Evolutionary conservation across 2,113 vertebrate genomes (phyloP).

Genomic region (Chloropsis hardwickii): DNA sequence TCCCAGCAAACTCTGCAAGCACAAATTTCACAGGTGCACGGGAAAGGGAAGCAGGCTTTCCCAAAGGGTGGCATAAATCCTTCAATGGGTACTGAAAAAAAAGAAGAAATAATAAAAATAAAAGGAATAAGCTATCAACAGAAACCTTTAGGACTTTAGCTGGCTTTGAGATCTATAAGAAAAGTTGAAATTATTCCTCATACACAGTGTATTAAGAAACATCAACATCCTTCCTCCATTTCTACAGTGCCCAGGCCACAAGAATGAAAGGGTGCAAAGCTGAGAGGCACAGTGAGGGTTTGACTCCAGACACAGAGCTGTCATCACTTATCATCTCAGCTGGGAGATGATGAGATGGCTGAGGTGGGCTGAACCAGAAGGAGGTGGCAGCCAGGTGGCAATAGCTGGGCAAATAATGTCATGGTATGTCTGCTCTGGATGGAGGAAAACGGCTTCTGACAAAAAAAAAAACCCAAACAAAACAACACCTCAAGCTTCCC

Average conservation of each 20-base stretch:
- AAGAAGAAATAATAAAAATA: neutral
- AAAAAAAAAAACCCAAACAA: neutral
- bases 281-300: neutral
- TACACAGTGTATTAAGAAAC: neutral
- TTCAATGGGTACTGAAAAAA: neutral
- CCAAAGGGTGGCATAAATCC: neutral
- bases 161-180: neutral
- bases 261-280: neutral
- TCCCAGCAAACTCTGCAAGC: neutral
- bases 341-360: neutral
- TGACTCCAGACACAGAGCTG: neutral
- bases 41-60: neutral
- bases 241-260: neutral
- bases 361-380: neutral
- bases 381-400: neutral
- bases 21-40: neutral
- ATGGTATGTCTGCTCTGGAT: neutral
- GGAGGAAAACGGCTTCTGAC: neutral
- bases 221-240: neutral
- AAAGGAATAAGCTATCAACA: neutral
- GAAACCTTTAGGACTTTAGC: neutral
- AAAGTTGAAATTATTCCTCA: neutral
- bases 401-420: neutral
- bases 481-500: neutral
- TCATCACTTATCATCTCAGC: neutral